Evolutionary conservation across 2,113 vertebrate species (phyloP).

Genomic region (Origma solitaria): DNA sequence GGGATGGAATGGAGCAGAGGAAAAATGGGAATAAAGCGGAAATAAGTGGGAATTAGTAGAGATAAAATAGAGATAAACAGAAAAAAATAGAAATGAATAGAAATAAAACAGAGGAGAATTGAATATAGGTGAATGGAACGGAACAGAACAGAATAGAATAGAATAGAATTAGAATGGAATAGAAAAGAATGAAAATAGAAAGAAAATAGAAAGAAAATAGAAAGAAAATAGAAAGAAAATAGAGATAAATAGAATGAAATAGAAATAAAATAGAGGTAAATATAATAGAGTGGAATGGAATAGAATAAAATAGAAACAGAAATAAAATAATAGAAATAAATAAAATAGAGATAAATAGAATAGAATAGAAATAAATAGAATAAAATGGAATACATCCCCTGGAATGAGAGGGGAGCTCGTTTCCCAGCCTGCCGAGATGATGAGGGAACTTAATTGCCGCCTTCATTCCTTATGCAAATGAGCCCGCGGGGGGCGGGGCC

Average conservation of each 20-base stretch:
- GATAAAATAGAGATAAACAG: neutral
- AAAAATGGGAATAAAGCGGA: neutral
- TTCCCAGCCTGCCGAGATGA: neutral
- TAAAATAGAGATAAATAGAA: too few relatives aligned
- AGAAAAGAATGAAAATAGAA: too few relatives aligned
- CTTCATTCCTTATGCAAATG: constrained; percentile 29
- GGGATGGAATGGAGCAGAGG: too few relatives aligned
- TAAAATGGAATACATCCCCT: too few relatives aligned
- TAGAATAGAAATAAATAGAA: neutral
- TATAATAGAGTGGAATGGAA: neutral
- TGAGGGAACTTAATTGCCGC: constrained; percentile 15
- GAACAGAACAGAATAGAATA: neutral
- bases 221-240: too few relatives aligned
- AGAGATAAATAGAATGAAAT: too few relatives aligned
- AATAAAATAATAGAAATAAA: too few relatives aligned
- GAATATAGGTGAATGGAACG: neutral
- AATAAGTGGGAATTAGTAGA: too few relatives aligned
- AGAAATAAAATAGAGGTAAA: too few relatives aligned
- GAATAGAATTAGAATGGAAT: neutral
- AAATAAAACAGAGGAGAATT: neutral
- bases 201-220: too few relatives aligned
- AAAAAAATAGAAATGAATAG: neutral
- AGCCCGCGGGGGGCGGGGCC: neutral
- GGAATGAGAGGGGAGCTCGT: neutral
- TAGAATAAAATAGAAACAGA: neutral